phyloP scores from a whole-genome alignment of 2,113 vertebrate species.

The Crotalus helleri region DNA sequence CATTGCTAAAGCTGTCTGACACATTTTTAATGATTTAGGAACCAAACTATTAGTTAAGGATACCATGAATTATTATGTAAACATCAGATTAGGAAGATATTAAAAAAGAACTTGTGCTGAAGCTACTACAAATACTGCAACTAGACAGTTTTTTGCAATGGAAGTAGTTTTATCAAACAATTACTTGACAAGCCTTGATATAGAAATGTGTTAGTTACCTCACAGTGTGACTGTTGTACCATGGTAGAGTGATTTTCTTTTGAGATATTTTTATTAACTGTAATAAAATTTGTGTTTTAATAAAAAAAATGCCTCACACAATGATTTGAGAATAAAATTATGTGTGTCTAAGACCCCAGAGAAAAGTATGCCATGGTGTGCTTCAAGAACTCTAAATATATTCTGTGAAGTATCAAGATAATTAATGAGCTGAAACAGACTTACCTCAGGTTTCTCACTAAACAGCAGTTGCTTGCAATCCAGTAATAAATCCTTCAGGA shows the following conservation, averaged over 20 bases:
- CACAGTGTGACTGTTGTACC: not conserved
- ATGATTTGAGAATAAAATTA: not conserved
- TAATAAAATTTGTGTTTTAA: not conserved
- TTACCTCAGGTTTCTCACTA: not conserved
- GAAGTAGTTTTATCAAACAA: not conserved
- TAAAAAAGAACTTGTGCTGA: not conserved
- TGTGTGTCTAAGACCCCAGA: not conserved
- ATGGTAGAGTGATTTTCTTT: not conserved
- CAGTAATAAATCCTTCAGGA: not conserved
- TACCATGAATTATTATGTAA: not conserved
- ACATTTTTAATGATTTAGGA: not conserved
- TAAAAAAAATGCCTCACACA: not conserved
- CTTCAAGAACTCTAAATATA: not conserved
- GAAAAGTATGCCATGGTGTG: not conserved
- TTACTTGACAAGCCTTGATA: not conserved
- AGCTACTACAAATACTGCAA: not conserved
- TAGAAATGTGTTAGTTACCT: not conserved
- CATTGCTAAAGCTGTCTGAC: not conserved
- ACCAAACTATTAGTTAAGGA: not conserved
- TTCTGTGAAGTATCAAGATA: not conserved
- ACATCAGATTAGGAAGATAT: not conserved
- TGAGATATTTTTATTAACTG: not conserved
- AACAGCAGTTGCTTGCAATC: not conserved
- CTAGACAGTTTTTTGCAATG: not conserved
- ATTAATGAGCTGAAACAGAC: not conserved